A percentile compares a stretch with the other conserved stretches of the same genome.
These are phyloP conservation scores for Trichogramma evanescens DNA, from an alignment of 2,888 invertebrate species.

Conservation along the genomic window DNA sequence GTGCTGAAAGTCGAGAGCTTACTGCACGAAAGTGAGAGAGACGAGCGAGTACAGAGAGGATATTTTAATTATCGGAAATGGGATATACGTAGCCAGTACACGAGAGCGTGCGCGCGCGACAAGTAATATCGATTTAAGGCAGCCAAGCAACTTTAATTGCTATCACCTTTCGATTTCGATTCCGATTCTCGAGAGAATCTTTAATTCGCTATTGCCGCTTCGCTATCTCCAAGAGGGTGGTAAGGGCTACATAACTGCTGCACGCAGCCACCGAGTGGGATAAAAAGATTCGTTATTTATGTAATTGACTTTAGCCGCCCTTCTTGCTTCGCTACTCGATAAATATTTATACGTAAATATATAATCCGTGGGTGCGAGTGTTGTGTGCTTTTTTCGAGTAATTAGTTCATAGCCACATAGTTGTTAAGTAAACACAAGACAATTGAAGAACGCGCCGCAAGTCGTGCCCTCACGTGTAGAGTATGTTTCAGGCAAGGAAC, in stretches of 20 bases:
- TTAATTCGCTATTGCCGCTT: neutral
- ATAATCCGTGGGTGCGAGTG: too few species aligned
- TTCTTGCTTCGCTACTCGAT: too few species aligned
- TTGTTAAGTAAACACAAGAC: conserved; percentile 12
- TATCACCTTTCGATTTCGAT: conserved; percentile 33
- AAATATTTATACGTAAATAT: too few species aligned
- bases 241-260: too few species aligned
- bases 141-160: conserved; percentile 38
- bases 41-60: conserved; percentile 31
- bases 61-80: conserved; percentile 45
- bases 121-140: conserved; percentile 32
- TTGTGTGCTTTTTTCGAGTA: too few species aligned
- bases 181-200: neutral
- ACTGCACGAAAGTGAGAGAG: conserved; percentile 7
- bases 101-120: conserved; percentile 28
- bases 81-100: conserved; percentile 13
- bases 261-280: neutral
- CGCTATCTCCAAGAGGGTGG: too few species aligned
- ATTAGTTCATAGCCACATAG: neutral
- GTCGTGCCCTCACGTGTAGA: conserved; percentile 47
- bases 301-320: too few species aligned
- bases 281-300: neutral
- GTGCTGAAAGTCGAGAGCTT: neutral
- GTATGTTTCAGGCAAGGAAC: conserved; percentile 71
- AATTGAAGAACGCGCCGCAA: conserved; percentile 33